These are phyloP conservation scores for Thelaira solivaga DNA, from an alignment of 2,888 invertebrate species.

Conservation along the genomic window DNA sequence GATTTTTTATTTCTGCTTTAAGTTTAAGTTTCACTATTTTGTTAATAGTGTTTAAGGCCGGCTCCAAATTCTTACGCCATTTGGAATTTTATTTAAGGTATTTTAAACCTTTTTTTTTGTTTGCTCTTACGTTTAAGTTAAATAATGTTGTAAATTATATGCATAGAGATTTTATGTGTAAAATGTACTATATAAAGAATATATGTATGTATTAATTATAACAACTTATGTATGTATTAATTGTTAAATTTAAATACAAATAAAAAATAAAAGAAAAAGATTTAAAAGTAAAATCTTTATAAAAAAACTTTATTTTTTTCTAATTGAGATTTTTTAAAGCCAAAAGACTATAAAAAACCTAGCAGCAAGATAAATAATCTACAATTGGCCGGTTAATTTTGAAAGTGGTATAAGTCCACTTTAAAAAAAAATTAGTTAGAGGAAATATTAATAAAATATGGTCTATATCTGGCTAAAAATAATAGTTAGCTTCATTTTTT, in stretches of 20 bases:
- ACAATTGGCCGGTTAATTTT: no score
- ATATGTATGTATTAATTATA: constrained; percentile 62
- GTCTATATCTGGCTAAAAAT: no score
- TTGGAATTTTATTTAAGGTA: constrained; percentile 56
- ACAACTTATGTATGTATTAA: constrained; percentile 54
- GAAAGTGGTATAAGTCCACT: no score
- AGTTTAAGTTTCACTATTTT: constrained; percentile 35
- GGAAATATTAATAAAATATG: no score
- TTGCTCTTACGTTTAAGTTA: constrained; percentile 62
- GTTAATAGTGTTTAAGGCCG: constrained; percentile 48
- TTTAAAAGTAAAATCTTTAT: background rate
- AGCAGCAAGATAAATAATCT: no score
- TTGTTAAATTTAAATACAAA: constrained; percentile 48
- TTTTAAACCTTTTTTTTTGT: constrained; percentile 26
- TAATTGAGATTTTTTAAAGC: no score
- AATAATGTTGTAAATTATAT: constrained; percentile 58
- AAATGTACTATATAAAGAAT: constrained; percentile 57
- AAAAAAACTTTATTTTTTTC: background rate
- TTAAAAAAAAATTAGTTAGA: no score
- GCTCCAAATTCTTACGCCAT: constrained; percentile 55
- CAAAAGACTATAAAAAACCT: no score
- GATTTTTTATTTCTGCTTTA: no score
- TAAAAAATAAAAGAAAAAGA: constrained; percentile 33
- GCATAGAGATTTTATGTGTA: constrained; percentile 62
- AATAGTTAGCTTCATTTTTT: no score